Base-by-base conservation (phyloP, 1,140 invertebrate genomes). In the Sinella curviseta region DNA sequence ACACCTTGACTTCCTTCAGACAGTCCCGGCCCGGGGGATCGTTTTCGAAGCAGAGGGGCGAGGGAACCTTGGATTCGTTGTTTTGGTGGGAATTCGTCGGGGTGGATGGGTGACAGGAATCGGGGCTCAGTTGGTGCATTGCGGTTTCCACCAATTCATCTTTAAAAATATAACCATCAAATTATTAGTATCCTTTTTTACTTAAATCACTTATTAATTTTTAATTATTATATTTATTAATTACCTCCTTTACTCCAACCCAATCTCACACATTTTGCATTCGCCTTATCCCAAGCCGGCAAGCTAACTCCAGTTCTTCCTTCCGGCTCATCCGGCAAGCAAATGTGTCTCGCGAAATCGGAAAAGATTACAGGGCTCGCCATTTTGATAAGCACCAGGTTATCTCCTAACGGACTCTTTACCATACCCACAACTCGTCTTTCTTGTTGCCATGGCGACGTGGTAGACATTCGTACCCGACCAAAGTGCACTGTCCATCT, bases 361-460 rank as follows among this genome's bases (percentile, higher is more conserved):
- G 93, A 93, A 81, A 92, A 91, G 48, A 88, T 89, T 0, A 95
- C 89, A 0, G 93, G 90, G 78, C 92, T 90, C 79, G 94, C 93
- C 55, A 96, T 86, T 84, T 94, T 93, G 8, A 96, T 89, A 35
- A 97, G 86, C 0, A 94, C 94, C 0, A 95, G 89, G 55, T 93
- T 95, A 14, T 94, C 94, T 87, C 95, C 94, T 0, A 96, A 93
- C 0, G 94, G 94, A 0, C 94, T 95, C 83, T 95, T 94, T 1
- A 96, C 91, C 93, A 96, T 94, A 20, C 94, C 94, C 1, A 94
- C 89, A 24, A 97, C 93, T 76, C 94, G 89, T 31, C 93, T 87
- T 83, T 95, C 92, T 85, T 96, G 94, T 81, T 94, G 93, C 94
- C 94, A 96, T 0, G 95, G 95, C 1, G 94, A 91, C 1, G 90